These are phyloP conservation scores for Hydroisotoma schaefferi DNA, from an alignment of 2,888 invertebrate species.

Conservation along the genomic window DNA sequence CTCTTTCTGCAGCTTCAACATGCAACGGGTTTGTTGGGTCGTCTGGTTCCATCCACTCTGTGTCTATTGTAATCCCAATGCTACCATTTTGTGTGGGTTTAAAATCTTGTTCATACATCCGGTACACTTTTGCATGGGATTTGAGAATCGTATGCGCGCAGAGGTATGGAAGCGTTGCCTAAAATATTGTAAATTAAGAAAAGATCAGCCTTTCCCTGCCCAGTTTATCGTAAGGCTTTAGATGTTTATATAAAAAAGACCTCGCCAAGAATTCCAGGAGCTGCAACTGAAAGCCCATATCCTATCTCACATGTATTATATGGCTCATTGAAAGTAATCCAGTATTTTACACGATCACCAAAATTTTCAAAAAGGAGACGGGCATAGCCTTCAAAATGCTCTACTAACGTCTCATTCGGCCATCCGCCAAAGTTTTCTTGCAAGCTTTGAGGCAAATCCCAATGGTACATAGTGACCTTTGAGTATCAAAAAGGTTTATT, in stretches of 20 bases:
- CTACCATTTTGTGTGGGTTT: slow-evolving; percentile 30
- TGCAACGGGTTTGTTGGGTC: slow-evolving; percentile 28
- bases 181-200: slow-evolving; percentile 25
- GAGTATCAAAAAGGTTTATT: not conserved
- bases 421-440: slow-evolving; percentile 34
- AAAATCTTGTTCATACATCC: slow-evolving; percentile 49
- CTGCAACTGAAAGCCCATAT: slow-evolving; percentile 51
- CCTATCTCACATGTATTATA: slow-evolving; percentile 37
- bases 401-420: slow-evolving; percentile 37
- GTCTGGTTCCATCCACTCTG: slow-evolving; percentile 25
- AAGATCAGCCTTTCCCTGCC: too few species aligned
- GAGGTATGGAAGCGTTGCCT: slow-evolving; percentile 16
- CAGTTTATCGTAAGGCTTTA: too few species aligned
- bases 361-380: slow-evolving; percentile 35
- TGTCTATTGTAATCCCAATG: slow-evolving; percentile 31
- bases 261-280: slow-evolving; percentile 6
- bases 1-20: slow-evolving; percentile 44
- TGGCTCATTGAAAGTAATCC: slow-evolving; percentile 48
- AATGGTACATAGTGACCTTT: slow-evolving; percentile 1
- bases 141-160: slow-evolving; percentile 50
- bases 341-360: slow-evolving; percentile 44
- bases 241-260: too few species aligned
- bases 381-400: slow-evolving; percentile 40
- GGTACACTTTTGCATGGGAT: slow-evolving; percentile 50
- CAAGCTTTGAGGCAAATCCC: slow-evolving; percentile 14